phyloP scores from a whole-genome alignment of 2,113 vertebrate genomes.

The Leptobrachium leishanense region DNA sequence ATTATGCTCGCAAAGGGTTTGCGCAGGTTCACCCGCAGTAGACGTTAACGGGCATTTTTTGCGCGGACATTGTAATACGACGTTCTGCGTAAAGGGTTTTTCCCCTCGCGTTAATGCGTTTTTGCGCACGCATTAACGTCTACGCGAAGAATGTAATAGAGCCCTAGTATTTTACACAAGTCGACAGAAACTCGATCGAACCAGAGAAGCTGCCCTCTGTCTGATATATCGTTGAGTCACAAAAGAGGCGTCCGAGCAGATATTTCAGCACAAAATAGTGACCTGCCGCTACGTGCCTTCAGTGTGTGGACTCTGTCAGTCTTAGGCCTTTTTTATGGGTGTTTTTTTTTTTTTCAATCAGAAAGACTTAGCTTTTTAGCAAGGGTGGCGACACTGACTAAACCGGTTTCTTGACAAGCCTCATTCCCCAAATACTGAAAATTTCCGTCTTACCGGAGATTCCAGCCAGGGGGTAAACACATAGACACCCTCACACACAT shows the following conservation, averaged over 20 bases:
- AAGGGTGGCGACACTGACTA: slow-evolving; percentile 6
- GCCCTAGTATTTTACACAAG: neutral
- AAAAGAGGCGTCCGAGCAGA: too few relatives aligned
- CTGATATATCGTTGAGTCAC: too few relatives aligned
- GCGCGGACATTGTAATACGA: too few relatives aligned
- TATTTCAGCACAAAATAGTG: neutral
- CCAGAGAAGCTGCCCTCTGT: neutral
- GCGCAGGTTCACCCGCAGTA: too few relatives aligned
- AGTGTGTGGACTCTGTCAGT: neutral
- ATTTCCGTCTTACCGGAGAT: slow-evolving; percentile 15
- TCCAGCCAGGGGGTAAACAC: neutral
- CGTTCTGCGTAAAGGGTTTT: too few relatives aligned
- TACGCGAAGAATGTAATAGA: too few relatives aligned
- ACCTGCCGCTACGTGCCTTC: neutral
- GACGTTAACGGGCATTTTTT: too few relatives aligned
- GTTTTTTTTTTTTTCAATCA: neutral
- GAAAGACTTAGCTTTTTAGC: neutral
- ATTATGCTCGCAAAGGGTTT: too few relatives aligned
- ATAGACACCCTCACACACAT: too few relatives aligned
- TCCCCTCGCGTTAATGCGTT: too few relatives aligned
- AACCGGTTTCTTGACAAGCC: slow-evolving; percentile 21
- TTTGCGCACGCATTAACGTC: too few relatives aligned
- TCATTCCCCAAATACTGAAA: slow-evolving; percentile 33
- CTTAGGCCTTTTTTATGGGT: neutral
- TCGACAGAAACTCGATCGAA: neutral